Evolutionary conservation across 2,888 invertebrate genomes (phyloP).

Genomic region (Nymphalis c-album): DNA sequence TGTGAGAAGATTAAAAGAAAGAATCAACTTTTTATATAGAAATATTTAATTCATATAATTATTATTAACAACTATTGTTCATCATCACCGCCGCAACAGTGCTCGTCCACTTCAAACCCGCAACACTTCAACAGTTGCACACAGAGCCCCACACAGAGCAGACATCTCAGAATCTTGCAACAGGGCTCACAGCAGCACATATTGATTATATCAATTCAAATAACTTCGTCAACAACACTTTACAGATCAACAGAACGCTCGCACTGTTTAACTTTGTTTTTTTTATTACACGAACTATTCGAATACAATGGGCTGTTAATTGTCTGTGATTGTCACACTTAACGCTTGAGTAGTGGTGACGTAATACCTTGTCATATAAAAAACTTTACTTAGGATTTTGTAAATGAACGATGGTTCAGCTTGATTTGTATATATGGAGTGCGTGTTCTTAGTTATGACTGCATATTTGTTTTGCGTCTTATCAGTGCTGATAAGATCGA

Average conservation of each 20-base stretch:
- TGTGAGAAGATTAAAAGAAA: not conserved
- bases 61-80: slow-evolving; percentile 2
- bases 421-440: not conserved
- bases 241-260: not conserved
- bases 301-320: too few relatives aligned
- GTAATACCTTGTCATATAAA: not conserved
- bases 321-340: slow-evolving; percentile 17
- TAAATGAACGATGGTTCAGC: not conserved
- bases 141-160: slow-evolving; percentile 61
- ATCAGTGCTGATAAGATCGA: slow-evolving; percentile 23
- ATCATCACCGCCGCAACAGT: slow-evolving; percentile 45
- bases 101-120: slow-evolving; percentile 63
- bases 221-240: not conserved
- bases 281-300: too few relatives aligned
- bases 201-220: slow-evolving; percentile 49
- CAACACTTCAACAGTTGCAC: slow-evolving; percentile 65
- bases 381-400: too few relatives aligned
- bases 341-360: slow-evolving; percentile 9
- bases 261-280: too few relatives aligned
- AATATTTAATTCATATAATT: slow-evolving; percentile 5
- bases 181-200: slow-evolving; percentile 61
- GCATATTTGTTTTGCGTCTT: slow-evolving; percentile 9
- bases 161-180: slow-evolving; percentile 62
- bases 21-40: not conserved
- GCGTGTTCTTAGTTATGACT: not conserved